phyloP scores from a whole-genome alignment of 2,113 vertebrate species.

The Helogale parvula region DNA sequence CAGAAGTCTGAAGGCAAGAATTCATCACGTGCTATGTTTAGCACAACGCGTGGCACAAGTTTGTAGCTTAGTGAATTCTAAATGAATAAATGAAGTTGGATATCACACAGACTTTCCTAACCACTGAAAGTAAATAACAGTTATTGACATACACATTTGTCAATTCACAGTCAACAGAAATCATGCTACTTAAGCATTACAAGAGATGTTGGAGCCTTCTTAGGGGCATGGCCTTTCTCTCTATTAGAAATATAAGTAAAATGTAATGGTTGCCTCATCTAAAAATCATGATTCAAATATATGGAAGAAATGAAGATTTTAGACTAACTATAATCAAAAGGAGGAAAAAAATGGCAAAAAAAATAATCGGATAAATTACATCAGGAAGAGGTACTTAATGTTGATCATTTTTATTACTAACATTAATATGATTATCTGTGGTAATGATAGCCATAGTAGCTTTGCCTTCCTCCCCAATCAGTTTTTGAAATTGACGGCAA shows the following conservation, averaged over 20 bases:
- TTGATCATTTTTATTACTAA: constrained; percentile 23
- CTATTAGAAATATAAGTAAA: constrained; percentile 41
- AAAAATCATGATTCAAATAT: background rate
- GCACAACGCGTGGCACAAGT: background rate
- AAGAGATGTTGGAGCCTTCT: background rate
- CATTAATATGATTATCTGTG: constrained; percentile 44
- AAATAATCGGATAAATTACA: constrained; percentile 34
- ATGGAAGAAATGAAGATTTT: background rate
- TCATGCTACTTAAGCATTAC: background rate
- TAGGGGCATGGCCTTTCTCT: background rate
- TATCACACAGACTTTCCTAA: background rate
- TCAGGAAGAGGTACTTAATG: constrained; percentile 24
- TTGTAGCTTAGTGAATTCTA: background rate
- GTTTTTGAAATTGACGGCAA: background rate
- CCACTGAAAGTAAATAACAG: background rate
- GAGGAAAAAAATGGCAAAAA: constrained; percentile 8
- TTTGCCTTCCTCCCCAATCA: background rate
- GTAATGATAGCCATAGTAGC: background rate
- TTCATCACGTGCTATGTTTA: background rate
- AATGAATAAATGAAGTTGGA: constrained; percentile 9
- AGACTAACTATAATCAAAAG: constrained; percentile 31
- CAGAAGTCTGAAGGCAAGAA: background rate
- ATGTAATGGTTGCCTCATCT: constrained; percentile 1
- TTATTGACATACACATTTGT: background rate
- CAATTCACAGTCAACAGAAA: background rate